Evolutionary conservation across 2,797 vertebrate genomes (phyloP), one percentile per base, ranked within the genome.

Genomic region (Sebastolobus alascanus): DNA sequence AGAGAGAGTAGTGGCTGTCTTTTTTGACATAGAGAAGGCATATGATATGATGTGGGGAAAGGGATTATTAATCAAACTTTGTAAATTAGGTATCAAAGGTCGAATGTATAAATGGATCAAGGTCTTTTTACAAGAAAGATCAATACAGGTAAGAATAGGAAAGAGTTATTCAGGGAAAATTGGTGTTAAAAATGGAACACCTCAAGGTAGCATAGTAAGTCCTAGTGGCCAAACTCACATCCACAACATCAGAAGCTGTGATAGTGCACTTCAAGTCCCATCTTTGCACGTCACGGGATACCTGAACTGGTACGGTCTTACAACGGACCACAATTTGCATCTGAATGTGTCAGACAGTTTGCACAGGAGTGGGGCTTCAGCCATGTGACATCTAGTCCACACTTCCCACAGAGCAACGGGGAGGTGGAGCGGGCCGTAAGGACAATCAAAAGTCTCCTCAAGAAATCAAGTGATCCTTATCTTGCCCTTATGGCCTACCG

Each of bases 251-350:
- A 29, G 73, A 65, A n/a, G 73, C 59, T 3, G 69, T 73, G 52
- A 64, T 82, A 3, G 29, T 65, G 3, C 59, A 80, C 2, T 65
- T 73, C 5, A 77, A 80, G 35, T 83, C 68, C 68, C 0, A 46
- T 78, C 8, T 67, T 84, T 35, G 73, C 80, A 18, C 27, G 27
- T 54, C 64, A 85, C n/a, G 52, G 74, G 3, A 70, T 74, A 55
- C 64, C 78, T 11, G 46, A 68, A 10, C 6, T 38, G 11, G 61
- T 64, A 6, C 11, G 6, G n/a, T 13, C n/a, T 1, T 20, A 64
- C 61, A 22, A 64, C 2, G 38, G 73, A 16, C 77, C 73, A 68
- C 83, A 76, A 5, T 80, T 77, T 63, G 8, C 37, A 8, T 77
- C 63, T 2, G 29, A 74, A 29, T 14, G 20, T 5, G 78, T 73